A percentile compares a stretch with the other conserved stretches of the same genome.
phyloP scores from a whole-genome alignment of 2,113 vertebrate species.

The Chitala chitala region DNA sequence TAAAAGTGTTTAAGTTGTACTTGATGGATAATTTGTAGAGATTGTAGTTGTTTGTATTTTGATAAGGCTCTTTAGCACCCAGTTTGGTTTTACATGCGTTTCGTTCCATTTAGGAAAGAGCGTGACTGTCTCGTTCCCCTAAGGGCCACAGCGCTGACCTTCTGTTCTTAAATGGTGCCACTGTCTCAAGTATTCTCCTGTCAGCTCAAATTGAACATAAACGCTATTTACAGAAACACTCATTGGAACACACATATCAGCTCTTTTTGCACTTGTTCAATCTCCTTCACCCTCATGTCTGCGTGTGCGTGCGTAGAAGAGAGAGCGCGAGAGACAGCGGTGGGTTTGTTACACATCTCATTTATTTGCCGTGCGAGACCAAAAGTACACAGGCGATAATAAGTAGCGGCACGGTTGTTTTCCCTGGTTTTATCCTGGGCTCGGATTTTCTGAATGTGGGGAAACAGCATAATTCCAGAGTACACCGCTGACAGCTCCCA shows the following conservation, averaged over 20 bases:
- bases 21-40: too few species aligned
- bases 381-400: neutral
- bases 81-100: neutral
- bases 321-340: neutral
- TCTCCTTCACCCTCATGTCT: neutral
- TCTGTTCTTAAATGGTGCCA: neutral
- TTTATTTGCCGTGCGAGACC: neutral
- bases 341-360: neutral
- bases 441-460: neutral
- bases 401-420: constrained; percentile 15
- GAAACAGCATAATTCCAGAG: constrained; percentile 11
- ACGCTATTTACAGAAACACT: too few species aligned
- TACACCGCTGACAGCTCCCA: constrained; percentile 1
- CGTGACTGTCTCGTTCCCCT: neutral
- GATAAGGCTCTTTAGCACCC: too few species aligned
- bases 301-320: neutral
- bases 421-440: constrained; percentile 5
- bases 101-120: neutral
- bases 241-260: too few species aligned
- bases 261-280: too few species aligned
- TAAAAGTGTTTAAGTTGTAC: too few species aligned
- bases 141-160: neutral
- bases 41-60: too few species aligned
- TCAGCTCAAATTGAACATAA: neutral
- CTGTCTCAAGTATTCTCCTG: neutral